phyloP scores from a whole-genome alignment of 1,140 invertebrate genomes.

The Tetragnatha versicolor region DNA sequence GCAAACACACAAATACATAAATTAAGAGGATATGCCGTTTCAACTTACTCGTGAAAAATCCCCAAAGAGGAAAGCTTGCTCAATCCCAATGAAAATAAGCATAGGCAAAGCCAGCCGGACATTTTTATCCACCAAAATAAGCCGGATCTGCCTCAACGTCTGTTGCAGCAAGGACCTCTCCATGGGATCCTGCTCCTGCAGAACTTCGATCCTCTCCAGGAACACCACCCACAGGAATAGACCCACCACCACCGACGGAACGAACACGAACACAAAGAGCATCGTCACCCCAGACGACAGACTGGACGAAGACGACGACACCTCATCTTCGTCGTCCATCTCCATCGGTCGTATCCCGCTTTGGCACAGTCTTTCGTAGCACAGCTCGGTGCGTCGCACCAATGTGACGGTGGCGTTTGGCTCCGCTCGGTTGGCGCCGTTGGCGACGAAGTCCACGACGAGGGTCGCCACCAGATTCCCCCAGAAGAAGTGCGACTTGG shows the following conservation, averaged over 20 bases:
- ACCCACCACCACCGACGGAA: constrained; percentile 12
- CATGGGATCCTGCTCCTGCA: constrained; percentile 56
- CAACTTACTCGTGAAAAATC: constrained; percentile 65
- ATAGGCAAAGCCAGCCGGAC: constrained; percentile 63
- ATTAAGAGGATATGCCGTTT: too few relatives aligned
- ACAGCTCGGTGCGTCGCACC: not conserved
- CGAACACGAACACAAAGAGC: constrained; percentile 50
- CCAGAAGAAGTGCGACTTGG: constrained; percentile 49
- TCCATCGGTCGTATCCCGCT: constrained; percentile 20
- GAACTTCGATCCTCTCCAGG: constrained; percentile 56
- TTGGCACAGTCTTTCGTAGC: constrained; percentile 1
- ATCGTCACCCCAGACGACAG: constrained; percentile 30
- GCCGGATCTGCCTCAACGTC: constrained; percentile 47
- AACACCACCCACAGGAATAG: constrained; percentile 34
- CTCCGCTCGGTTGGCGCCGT: too few relatives aligned
- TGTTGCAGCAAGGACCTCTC: constrained; percentile 50
- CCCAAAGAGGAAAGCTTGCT: constrained; percentile 65
- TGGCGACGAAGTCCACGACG: constrained; percentile 1
- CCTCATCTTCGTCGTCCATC: constrained; percentile 14
- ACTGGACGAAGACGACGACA: not conserved
- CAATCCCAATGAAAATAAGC: constrained; percentile 63
- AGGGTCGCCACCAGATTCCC: constrained; percentile 38
- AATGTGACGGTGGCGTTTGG: not conserved
- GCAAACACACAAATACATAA: too few relatives aligned
- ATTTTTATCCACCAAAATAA: constrained; percentile 61